phyloP scores from a whole-genome alignment of 2,888 invertebrate genomes.

The Drosophila mimetica region DNA sequence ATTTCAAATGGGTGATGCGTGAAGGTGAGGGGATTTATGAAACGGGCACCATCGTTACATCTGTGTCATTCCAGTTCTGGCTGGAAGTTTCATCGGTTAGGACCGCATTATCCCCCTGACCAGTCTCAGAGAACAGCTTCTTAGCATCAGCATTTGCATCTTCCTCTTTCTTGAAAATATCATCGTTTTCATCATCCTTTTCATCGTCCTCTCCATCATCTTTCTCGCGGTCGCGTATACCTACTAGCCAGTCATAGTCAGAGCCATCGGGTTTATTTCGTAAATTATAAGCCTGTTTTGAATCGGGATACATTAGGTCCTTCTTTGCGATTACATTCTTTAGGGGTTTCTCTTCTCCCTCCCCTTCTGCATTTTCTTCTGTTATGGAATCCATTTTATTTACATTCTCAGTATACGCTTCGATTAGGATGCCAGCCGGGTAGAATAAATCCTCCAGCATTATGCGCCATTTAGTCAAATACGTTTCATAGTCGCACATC shows the following conservation, averaged over 20 bases:
- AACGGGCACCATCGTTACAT: slow-evolving; percentile 5
- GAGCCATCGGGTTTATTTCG: no score
- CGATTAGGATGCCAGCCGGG: slow-evolving; percentile 37
- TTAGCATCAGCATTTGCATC: not conserved
- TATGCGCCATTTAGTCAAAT: slow-evolving; percentile 30
- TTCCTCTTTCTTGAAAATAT: no score
- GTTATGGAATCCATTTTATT: not conserved
- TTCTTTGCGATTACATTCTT: no score
- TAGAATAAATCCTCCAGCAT: slow-evolving; percentile 48
- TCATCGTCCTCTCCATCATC: no score
- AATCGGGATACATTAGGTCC: no score
- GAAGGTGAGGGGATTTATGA: slow-evolving; percentile 9
- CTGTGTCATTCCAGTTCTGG: slow-evolving; percentile 5
- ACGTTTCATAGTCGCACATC: not conserved
- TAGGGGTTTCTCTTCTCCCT: not conserved
- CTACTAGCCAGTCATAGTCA: no score
- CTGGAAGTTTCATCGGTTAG: not conserved
- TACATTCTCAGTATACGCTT: not conserved
- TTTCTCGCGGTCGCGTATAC: no score
- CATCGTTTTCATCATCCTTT: not conserved
- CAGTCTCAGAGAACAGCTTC: not conserved
- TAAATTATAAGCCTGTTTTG: no score
- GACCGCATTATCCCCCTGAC: not conserved
- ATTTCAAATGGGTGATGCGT: slow-evolving; percentile 25
- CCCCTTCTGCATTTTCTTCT: not conserved